Evolutionary conservation across 2,888 invertebrate species (phyloP), one percentile per base, ranked within the genome.

Genomic region (Tenthredo scrophulariae): DNA sequence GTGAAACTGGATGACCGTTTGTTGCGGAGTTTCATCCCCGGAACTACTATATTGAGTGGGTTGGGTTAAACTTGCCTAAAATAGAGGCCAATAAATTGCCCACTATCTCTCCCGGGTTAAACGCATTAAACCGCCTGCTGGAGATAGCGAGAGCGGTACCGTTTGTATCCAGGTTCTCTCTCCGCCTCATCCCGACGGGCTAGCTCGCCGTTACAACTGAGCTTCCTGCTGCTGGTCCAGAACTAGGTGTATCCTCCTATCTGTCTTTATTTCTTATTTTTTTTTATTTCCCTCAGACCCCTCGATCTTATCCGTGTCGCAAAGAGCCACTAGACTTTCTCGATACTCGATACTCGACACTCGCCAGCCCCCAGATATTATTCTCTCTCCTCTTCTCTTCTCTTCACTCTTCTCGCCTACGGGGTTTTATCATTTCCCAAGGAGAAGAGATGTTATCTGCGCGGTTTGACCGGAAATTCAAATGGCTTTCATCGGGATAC

Each of bases 51-150:
- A 80, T 80, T 29, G 80, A 80, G 65, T 80, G 62, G 80, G 40
- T 79, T 62, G 80, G 62, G 58, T 62, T 83, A 70, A 83, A 83
- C 83, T 83, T 87, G 89, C 90, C 92, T 91, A 92, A 92, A 92
- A 92, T 92, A 92, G 92, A 91, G 91, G 88, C 91, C 91, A 90
- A 92, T 92, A 92, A 92, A 92, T 92, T 92, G 90, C 89, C 89
- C 91, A 90, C 92, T 92, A 92, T 92, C 92, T 92, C 90, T 29
- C 89, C 89, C 90, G 92, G 92, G 92, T 92, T 92, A 92, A 92
- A 92, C 91, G 91, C 92, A 92, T 92, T 92, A 92, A 92, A 92
- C 91, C 91, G 92, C 92, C 91, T 92, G 91, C 91, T 92, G 91
- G 92, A 91, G 92, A 92, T 92, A 92, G 91, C 88, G 90, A 54